phyloP scores from a whole-genome alignment of 2,113 vertebrate genomes.

The Pomatorhinus ruficollis region DNA sequence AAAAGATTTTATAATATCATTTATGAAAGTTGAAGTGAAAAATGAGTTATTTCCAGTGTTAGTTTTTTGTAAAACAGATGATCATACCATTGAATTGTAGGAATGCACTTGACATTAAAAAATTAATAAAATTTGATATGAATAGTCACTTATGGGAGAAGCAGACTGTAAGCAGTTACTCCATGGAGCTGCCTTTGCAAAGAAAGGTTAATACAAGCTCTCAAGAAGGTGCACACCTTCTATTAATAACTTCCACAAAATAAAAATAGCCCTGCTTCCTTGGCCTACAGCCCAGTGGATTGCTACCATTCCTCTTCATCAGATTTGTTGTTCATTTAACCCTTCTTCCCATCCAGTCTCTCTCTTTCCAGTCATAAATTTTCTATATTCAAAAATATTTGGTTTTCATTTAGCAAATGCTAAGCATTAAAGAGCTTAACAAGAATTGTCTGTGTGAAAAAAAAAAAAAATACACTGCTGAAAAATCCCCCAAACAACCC shows the following conservation, averaged over 20 bases:
- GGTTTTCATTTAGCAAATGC: not conserved
- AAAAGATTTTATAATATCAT: not conserved
- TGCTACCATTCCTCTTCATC: constrained; percentile 17
- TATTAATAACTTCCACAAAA: constrained; percentile 48
- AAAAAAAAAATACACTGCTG: not conserved
- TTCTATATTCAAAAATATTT: not conserved
- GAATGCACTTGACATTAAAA: not conserved
- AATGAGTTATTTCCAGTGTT: not conserved
- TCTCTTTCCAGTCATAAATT: not conserved
- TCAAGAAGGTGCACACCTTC: constrained; percentile 7
- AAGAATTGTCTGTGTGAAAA: not conserved
- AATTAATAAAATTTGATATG: not conserved
- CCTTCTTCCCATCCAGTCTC: not conserved
- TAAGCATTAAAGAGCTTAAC: not conserved
- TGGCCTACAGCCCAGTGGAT: constrained; percentile 39
- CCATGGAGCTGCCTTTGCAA: not conserved
- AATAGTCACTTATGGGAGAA: not conserved
- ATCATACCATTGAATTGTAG: not conserved
- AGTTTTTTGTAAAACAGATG: not conserved
- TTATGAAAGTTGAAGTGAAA: constrained; percentile 2
- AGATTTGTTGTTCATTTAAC: not conserved
- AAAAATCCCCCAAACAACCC: not conserved
- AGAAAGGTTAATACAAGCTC: constrained; percentile 43
- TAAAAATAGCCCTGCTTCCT: constrained; percentile 40
- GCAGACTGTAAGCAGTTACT: not conserved